Evolutionary conservation across 2,113 vertebrate genomes (phyloP), one percentile per base, ranked within the genome.

Genomic region (Aramus guarauna): DNA sequence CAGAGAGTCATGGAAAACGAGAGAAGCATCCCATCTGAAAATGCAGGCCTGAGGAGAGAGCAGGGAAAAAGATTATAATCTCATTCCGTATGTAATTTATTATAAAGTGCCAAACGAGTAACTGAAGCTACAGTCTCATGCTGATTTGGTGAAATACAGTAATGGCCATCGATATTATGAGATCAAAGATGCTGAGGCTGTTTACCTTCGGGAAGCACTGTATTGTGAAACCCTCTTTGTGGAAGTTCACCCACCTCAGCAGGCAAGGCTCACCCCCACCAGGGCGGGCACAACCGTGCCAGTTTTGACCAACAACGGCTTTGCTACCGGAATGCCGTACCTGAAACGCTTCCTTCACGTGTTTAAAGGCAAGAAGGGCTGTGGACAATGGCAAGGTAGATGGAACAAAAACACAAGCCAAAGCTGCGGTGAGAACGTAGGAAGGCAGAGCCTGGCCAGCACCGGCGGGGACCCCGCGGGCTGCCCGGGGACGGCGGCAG

Each of bases 61-160:
- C 6, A 26, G 3, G 15, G 0, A 9, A 15, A 20, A 3, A 32
- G 14, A 6, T 5, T 4, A 1, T 0, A 1, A 5, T 0, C 29
- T 2, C 7, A 8, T 4, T 62, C 27, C 15, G n/a, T 27, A 48
- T 0, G 1, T 19, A 27, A 58, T 6, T 26, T 22, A 23, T 9
- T 15, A 2, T 34, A 1, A 1, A 2, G 11, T 12, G 10, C 4
- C 60, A 16, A 62, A 19, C 0, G 0, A n/a, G 36, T 29, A 53
- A 36, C 26, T 43, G n/a, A 66, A 72, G 47, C 21, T 36, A 59
- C n/a, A 30, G 14, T 6, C n/a, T 56, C 23, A 19, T 0, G 23
- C 23, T 18, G 9, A 9, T 22, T 60, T 26, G 16, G 13, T 19
- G 22, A n/a, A 36, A 29, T 6, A 19, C 1, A 58, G 3, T 5